Evolutionary conservation across 1,140 invertebrate genomes (phyloP).

Genomic region (Chironomus tepperi): DNA sequence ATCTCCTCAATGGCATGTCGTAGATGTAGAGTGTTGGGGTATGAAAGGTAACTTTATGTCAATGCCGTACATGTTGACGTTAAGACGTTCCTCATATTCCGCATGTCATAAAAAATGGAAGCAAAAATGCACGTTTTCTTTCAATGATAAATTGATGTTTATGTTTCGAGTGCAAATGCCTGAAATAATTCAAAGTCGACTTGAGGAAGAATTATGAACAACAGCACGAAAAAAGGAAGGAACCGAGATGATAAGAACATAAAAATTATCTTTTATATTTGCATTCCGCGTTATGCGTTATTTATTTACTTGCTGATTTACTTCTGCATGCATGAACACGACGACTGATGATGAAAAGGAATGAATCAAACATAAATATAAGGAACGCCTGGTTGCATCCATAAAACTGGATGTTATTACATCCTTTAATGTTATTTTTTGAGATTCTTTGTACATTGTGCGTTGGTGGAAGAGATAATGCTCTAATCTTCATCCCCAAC

Average conservation of each 20-base stretch:
- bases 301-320: not conserved
- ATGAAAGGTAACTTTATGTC: not conserved
- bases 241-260: not conserved
- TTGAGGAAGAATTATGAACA: not conserved
- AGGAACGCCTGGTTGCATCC: too few relatives aligned
- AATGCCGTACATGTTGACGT: not conserved
- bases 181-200: not conserved
- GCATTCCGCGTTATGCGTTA: not conserved
- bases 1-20: not conserved
- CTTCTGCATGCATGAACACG: not conserved
- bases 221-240: not conserved
- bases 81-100: not conserved
- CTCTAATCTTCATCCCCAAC: too few relatives aligned
- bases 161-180: not conserved
- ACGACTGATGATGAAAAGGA: not conserved
- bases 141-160: conserved; percentile 21
- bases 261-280: conserved; percentile 6
- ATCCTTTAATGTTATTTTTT: too few relatives aligned
- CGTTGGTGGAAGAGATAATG: too few relatives aligned
- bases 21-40: not conserved
- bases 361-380: too few relatives aligned
- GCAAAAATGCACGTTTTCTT: not conserved
- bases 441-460: too few relatives aligned
- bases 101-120: not conserved
- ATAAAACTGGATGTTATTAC: too few relatives aligned